phyloP scores from a whole-genome alignment of 1,140 invertebrate species.

The Wiebesia pumilae region DNA sequence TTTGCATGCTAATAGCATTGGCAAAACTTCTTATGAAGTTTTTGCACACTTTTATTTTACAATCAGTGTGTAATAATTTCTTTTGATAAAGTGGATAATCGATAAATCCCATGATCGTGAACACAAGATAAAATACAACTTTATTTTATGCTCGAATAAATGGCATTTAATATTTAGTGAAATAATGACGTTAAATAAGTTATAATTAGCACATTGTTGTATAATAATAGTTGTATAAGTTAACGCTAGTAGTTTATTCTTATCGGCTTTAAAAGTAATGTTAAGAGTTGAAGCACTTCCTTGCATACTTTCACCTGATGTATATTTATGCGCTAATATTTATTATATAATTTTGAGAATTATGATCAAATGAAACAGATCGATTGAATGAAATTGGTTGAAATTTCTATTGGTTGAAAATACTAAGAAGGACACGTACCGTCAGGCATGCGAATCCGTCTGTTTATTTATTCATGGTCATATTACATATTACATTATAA shows the following conservation, averaged over 20 bases:
- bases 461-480: background rate
- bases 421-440: background rate
- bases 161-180: constrained; percentile 2
- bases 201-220: background rate
- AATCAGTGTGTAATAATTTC: constrained; percentile 17
- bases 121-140: constrained; percentile 13
- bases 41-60: background rate
- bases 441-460: background rate
- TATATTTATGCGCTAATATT: no score
- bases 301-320: no score
- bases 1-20: background rate
- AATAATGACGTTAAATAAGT: constrained; percentile 5
- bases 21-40: background rate
- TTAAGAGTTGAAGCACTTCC: background rate
- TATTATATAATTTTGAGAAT: no score
- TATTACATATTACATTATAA: background rate
- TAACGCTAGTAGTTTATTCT: background rate
- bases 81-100: constrained; percentile 21
- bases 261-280: background rate
- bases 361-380: no score
- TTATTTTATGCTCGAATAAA: constrained; percentile 25
- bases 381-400: no score
- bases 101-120: background rate
- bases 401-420: background rate
- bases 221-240: background rate